Base-by-base conservation (phyloP, 2,797 vertebrate species). In the Octomys mimax region DNA sequence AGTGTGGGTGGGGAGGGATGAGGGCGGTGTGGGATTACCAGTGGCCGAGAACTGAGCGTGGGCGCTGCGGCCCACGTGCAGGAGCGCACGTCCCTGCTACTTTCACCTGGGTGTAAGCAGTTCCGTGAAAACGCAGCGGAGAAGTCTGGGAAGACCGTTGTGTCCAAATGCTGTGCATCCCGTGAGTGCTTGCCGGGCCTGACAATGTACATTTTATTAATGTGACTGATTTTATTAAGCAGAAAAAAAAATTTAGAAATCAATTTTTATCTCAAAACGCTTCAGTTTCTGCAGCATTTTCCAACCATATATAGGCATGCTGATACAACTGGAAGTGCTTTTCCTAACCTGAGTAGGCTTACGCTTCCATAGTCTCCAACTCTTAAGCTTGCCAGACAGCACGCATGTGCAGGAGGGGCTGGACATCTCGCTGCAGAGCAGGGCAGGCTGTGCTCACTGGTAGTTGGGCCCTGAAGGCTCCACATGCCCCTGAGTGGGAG, bases 41-140 rank as follows among this genome's bases (percentile, higher is more conserved):
- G 68, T 22, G 68, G 21, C 68, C 9, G 5, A 22, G 68, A 39
- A 4, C n/a, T 39, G 68, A 39, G n/a, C 1, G 1, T 11, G 19
- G n/a, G 36, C 8, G 8, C 36, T 22, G 36, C 2, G 12, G 26
- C 14, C 22, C 14, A 21, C 3, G 2, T 21, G 6, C 5, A 6
- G 73, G 42, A 28, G 5, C 73, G 14, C 42, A 28, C 16, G 13
- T 46, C 16, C 18, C 2, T 19, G 11, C 39, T 28, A 42, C 73
- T 42, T n/a, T 22, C 33, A 70, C 0, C 4, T 24, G 4, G 14
- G 68, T 39, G 22, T 52, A 54, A 24, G 12, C 2, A 46, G 31
- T 39, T 26, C 84, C 57, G 13, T 31, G 21, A 10, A 5, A 22
- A 62, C 28, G 18, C 3, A 19, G 16, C 22, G 73, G 36, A 0